Conservation (phyloP, 2,888 invertebrate species). For the Andrena hattorfiana region DNA sequence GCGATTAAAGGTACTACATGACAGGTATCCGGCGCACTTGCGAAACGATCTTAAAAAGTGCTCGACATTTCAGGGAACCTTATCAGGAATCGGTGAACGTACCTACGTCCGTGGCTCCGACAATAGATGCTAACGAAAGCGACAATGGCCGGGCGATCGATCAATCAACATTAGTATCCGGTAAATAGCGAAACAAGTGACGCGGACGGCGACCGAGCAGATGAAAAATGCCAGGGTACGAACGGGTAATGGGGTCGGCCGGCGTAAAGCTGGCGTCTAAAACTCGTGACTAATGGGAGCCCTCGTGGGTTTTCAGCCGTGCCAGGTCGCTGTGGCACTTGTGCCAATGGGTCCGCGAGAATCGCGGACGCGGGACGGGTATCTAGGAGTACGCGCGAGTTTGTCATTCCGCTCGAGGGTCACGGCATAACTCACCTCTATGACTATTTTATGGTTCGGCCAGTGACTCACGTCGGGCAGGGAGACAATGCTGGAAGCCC, state of each 20-base stretch:
- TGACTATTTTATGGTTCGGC: conserved; percentile 80
- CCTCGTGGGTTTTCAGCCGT: not conserved
- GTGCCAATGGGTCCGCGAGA: conserved; percentile 12
- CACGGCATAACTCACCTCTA: conserved; percentile 75
- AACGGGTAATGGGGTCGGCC: not conserved
- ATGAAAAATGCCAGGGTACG: conserved; percentile 6
- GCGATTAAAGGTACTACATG: not conserved
- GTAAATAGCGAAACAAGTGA: conserved; percentile 38
- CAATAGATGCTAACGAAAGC: conserved; percentile 54
- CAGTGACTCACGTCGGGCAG: conserved; percentile 79
- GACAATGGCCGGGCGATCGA: conserved; percentile 29
- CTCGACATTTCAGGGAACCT: not conserved
- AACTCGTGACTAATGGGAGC: conserved; percentile 40
- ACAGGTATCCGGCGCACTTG: not conserved
- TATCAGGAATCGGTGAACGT: conserved; percentile 38
- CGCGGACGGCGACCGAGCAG: not conserved
- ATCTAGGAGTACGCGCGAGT: conserved; percentile 59
- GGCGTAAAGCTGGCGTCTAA: conserved; percentile 14
- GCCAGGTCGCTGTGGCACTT: not conserved
- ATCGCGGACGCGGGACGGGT: conserved; percentile 21
- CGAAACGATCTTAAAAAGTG: not conserved
- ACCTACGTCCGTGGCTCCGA: not conserved
- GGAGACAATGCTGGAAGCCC: conserved; percentile 81
- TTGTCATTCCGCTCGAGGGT: conserved; percentile 65
- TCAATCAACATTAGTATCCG: conserved; percentile 48